Percentiles rank a stretch among this genome's conserved stretches.
These are phyloP conservation scores for Scaptomyza reducta DNA, from an alignment of 2,888 invertebrate species.

Conservation along the genomic window DNA sequence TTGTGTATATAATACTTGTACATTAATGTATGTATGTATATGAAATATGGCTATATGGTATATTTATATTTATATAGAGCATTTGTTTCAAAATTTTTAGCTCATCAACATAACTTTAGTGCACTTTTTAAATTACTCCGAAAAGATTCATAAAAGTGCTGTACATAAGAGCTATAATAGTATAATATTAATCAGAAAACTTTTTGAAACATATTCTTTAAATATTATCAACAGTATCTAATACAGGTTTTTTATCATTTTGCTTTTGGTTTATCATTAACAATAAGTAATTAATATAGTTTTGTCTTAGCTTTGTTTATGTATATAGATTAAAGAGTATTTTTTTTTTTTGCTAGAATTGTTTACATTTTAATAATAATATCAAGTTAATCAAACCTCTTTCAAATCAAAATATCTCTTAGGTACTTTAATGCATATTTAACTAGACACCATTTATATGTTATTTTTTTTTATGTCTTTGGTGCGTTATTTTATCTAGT, in stretches of 20 bases:
- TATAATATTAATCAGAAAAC: constrained; percentile 46
- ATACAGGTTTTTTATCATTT: constrained; percentile 17
- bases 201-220: constrained; percentile 41
- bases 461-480: constrained; percentile 18
- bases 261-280: constrained; percentile 44
- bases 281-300: constrained; percentile 49
- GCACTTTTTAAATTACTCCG: constrained; percentile 23
- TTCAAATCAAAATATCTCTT: constrained; percentile 50
- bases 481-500: constrained; percentile 49
- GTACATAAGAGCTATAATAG: constrained; percentile 63
- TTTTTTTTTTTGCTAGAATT: constrained; percentile 21
- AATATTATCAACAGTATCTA: constrained; percentile 50
- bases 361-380: too few relatives aligned
- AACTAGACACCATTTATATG: constrained; percentile 41
- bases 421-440: constrained; percentile 58
- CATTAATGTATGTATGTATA: constrained; percentile 48
- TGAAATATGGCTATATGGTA: constrained; percentile 31
- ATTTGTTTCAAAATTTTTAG: constrained; percentile 32
- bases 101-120: constrained; percentile 47
- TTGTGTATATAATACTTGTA: constrained; percentile 71
- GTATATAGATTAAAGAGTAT: constrained; percentile 45
- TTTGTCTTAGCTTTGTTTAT: constrained; percentile 22
- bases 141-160: constrained; percentile 55
- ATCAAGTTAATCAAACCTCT: constrained; percentile 38
- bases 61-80: constrained; percentile 37